Base-by-base conservation (phyloP, 2,797 vertebrate species). In the Falco columbarius region DNA sequence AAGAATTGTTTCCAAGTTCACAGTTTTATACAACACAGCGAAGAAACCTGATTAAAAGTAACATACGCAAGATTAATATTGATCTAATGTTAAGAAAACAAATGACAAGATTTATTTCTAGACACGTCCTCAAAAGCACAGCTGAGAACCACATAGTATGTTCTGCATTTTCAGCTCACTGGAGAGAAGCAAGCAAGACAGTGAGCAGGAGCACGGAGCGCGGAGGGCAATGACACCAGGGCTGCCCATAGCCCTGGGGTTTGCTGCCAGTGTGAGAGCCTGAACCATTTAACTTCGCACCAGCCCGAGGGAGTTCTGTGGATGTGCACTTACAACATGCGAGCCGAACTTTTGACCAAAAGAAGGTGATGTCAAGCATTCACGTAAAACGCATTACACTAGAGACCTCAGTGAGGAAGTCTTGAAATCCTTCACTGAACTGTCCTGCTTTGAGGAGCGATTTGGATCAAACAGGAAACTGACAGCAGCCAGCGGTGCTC, bases 271-370 rank as follows among this genome's bases (percentile, higher is more conserved):
- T 3, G 47, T 1, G 4, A 79, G 65, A 71, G 40, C 24, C 65
- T 29, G 29, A 47, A 7, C 36, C 2, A 1, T 3, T 17, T 10
- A 17, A 29, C 44, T 13, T 23, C 0, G 0, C 51, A 26, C 4
- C 59, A 16, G 10, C 0, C 46, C n/a, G 59, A 4, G 2, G 38
- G 22, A 46, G 19, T 2, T 32, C 4, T 52, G 47, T 36, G 77
- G 47, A 52, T 22, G 36, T 15, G 55, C 47, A 19, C n/a, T 52
- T 27, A 38, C 61, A 86, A 4, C 21, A 26, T 0, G 5, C 47
- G 40, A 42, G 30, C 32, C 20, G 24, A 70, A 66, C 13, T 47
- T 32, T 8, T 14, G 63, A 36, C 77, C 54, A 46, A 42, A 61
- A 51, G 30, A 40, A 71, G 27, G n/a, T 29, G 38, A 36, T 29